Base-by-base conservation (phyloP, 1,140 invertebrate genomes). In the Augochlora pura region DNA sequence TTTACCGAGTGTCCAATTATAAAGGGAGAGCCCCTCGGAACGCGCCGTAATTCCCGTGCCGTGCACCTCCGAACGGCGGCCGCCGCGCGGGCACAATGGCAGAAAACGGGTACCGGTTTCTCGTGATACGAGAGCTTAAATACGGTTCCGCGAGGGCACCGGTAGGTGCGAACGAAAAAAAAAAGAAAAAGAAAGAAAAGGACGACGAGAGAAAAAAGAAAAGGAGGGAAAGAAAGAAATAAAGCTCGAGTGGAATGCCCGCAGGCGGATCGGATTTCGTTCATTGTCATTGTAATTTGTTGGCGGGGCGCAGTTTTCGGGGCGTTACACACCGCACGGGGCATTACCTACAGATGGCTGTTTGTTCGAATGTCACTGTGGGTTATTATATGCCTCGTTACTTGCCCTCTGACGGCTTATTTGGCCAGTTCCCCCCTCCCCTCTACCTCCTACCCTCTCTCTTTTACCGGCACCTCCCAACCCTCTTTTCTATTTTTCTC, bases 271-370 rank as follows among this genome's bases (percentile, higher is more conserved):
- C 91, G 87, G 87, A 92, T 93, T 93, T 92, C 91, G 77, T 78
- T 82, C 82, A 92, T 93, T 93, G 92, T 93, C 89, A 93, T 93
- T 93, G 90, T 92, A 92, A 93, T 93, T 91, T 90, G 87, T 90
- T 91, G 88, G 85, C 89, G 89, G 90, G 91, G 87, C 83, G 88
- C 87, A 92, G 91, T 92, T 92, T 93, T 92, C 88, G 88, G 91
- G 92, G 91, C 91, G 91, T 91, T 88, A 49, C 89, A 88, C 89
- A 89, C 92, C 90, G 87, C 91, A 90, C n/a, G 91, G 91, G 90
- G 90, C 89, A 92, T 91, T 91, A 89, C 89, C 88, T 91, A 92
- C 92, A 93, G 92, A 93, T 93, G 92, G 92, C 89, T 92, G 91
- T 92, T 93, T 92, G 91, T 92, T 91, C 91, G 86, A 82, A 90